Conservation (phyloP, 2,888 invertebrate species). For the Pollenia amentaria region DNA sequence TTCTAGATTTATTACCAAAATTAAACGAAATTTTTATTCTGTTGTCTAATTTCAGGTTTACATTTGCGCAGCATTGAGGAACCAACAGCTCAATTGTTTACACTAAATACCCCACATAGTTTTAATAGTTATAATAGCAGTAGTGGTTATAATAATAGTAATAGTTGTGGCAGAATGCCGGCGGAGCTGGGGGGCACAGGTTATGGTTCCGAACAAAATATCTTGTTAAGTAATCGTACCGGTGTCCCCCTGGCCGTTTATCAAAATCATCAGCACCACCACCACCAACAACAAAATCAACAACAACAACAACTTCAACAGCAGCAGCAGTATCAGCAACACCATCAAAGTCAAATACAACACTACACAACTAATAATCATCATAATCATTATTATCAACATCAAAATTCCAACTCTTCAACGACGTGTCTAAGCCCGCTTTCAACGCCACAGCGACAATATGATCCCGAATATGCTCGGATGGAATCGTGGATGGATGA, state of each 20-base stretch:
- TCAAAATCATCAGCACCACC: constrained; percentile 64
- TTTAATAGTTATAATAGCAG: constrained; percentile 48
- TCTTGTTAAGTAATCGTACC: constrained; percentile 84
- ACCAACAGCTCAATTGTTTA: constrained; percentile 87
- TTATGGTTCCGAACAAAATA: constrained; percentile 87
- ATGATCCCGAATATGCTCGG: constrained; percentile 94
- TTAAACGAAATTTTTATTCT: neutral
- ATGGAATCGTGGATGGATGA: constrained; percentile 99
- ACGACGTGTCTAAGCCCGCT: constrained; percentile 70
- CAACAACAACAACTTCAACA: constrained; percentile 76
- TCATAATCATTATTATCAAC: constrained; percentile 47
- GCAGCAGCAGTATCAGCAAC: constrained; percentile 74
- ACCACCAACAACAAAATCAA: constrained; percentile 75
- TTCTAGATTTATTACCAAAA: neutral
- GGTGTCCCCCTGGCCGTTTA: constrained; percentile 85
- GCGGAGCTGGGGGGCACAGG: constrained; percentile 88
- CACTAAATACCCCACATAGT: constrained; percentile 75
- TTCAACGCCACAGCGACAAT: constrained; percentile 85
- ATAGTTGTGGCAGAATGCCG: constrained; percentile 84
- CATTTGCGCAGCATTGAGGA: constrained; percentile 94
- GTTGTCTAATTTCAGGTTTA: constrained; percentile 87
- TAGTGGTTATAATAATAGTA: constrained; percentile 39
- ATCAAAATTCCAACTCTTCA: constrained; percentile 65
- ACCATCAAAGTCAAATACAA: constrained; percentile 76
- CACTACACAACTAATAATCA: constrained; percentile 61